phyloP scores from a whole-genome alignment of 2,797 vertebrate species.

The Erpetoichthys calabaricus region DNA sequence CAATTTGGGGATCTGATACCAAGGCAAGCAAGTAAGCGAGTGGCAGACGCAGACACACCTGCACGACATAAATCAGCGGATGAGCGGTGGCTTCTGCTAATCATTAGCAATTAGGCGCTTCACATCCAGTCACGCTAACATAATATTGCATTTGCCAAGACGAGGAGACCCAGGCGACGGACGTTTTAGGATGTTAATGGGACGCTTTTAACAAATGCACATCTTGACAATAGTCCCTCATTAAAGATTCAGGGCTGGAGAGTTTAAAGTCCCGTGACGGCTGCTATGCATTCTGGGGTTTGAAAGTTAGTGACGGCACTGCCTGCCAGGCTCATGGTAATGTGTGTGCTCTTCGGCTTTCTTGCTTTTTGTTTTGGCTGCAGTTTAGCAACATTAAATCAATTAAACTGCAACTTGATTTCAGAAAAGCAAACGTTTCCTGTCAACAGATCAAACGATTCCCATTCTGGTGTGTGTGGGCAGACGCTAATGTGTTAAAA shows the following conservation, averaged over 20 bases:
- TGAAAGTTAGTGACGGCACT: conserved; percentile 2
- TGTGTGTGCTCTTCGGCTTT: background rate
- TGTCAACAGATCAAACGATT: no score
- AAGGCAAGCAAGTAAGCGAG: conserved; percentile 23
- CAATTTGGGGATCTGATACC: conserved; percentile 25
- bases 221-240: conserved; percentile 49
- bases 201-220: conserved; percentile 49
- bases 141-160: conserved; percentile 35
- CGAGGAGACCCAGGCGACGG: conserved; percentile 41
- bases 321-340: background rate
- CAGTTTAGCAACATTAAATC: background rate
- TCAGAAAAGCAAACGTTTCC: background rate
- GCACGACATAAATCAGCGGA: no score
- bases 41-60: background rate
- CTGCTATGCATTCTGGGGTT: background rate
- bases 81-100: conserved; percentile 5
- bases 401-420: background rate
- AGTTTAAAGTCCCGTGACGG: conserved; percentile 1
- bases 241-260: conserved; percentile 33
- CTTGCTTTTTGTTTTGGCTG: conserved; percentile 1
- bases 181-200: conserved; percentile 24
- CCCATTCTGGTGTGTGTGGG: no score
- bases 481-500: no score
- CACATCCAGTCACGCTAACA: conserved; percentile 15
- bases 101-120: conserved; percentile 55